These are phyloP conservation scores for Vulpes lagopus DNA, from an alignment of 2,113 vertebrate genomes.

Conservation along the genomic window DNA sequence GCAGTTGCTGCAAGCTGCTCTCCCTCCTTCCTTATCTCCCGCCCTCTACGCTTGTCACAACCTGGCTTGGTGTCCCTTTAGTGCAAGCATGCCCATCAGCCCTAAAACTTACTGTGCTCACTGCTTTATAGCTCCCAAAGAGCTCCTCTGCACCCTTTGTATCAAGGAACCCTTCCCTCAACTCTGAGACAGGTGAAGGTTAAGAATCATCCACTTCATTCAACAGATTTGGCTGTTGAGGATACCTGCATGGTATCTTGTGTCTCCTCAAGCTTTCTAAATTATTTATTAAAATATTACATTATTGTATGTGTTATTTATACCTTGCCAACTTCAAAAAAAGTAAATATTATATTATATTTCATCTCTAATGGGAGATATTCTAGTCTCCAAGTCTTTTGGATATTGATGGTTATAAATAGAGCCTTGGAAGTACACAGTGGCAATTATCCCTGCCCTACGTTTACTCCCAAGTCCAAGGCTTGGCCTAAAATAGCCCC, in stretches of 20 bases:
- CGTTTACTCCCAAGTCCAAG: background rate
- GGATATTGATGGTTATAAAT: background rate
- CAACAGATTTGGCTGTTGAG: background rate
- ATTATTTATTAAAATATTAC: conserved; percentile 38
- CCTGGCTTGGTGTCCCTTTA: background rate
- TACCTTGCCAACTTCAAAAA: background rate
- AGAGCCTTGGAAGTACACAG: background rate
- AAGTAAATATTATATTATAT: background rate
- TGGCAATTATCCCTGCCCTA: background rate
- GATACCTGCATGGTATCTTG: background rate
- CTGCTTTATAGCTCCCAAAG: background rate
- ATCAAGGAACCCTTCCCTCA: background rate
- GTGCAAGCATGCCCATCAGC: background rate
- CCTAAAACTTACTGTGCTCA: background rate
- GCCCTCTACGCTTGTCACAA: background rate
- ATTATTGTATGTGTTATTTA: background rate
- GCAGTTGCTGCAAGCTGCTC: background rate
- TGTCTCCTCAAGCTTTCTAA: background rate
- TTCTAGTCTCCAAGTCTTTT: background rate
- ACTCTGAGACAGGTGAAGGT: background rate
- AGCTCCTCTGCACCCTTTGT: background rate
- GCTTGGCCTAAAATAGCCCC: background rate
- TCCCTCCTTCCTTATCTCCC: background rate
- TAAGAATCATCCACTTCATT: background rate
- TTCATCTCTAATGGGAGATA: background rate